These are phyloP conservation scores for Labeo rohita DNA, from an alignment of 2,113 vertebrate genomes.

Conservation along the genomic window DNA sequence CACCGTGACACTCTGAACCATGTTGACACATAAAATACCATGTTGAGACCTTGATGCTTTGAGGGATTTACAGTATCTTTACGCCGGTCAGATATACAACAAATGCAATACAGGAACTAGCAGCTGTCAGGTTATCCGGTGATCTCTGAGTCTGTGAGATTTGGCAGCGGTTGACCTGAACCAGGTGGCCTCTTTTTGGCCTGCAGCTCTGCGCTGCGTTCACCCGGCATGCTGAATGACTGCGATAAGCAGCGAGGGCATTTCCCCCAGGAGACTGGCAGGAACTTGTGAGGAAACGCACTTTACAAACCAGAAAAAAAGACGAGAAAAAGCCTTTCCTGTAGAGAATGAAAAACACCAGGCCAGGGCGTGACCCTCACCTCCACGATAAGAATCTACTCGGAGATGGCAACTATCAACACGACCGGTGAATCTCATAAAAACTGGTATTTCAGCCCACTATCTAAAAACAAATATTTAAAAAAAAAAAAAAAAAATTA, in stretches of 20 bases:
- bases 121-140: conserved; percentile 30
- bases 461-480: neutral
- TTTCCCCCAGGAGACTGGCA: conserved; percentile 66
- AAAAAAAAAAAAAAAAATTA: neutral
- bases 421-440: neutral
- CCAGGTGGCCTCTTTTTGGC: conserved; percentile 53
- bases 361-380: conserved; percentile 17
- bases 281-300: conserved; percentile 67
- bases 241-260: conserved; percentile 64
- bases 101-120: conserved; percentile 26
- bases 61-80: conserved; percentile 20
- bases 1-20: conserved; percentile 6
- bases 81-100: neutral
- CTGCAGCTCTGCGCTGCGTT: conserved; percentile 38
- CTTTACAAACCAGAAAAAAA: conserved; percentile 56
- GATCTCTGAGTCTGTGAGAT: conserved; percentile 9
- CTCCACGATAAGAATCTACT: conserved; percentile 39
- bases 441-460: neutral
- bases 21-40: conserved; percentile 23
- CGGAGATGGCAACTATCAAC: neutral
- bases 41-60: conserved; percentile 20
- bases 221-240: conserved; percentile 38
- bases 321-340: conserved; percentile 48
- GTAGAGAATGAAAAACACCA: conserved; percentile 53
- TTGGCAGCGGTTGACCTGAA: conserved; percentile 36